Conservation (phyloP, 2,888 invertebrate genomes). For the Dolomedes plantarius region DNA sequence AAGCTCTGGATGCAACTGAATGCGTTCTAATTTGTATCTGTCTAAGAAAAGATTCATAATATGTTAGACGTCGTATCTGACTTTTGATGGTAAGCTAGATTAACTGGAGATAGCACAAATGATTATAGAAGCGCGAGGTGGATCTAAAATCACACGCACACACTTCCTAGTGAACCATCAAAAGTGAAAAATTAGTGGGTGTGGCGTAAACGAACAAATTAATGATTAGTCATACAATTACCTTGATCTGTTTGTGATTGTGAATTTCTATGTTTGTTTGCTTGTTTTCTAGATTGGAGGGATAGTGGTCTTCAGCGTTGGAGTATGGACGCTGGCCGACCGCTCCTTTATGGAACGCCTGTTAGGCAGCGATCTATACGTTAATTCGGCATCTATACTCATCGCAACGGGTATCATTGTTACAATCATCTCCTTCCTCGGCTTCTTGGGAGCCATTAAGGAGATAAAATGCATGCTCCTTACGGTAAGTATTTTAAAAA, state of each 20-base stretch:
- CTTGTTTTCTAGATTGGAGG: slow-evolving; percentile 83
- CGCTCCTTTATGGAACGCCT: slow-evolving; percentile 89
- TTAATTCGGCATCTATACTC: slow-evolving; percentile 89
- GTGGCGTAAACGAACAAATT: not conserved
- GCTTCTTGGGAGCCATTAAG: slow-evolving; percentile 93
- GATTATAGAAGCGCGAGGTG: no score
- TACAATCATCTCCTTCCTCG: slow-evolving; percentile 89
- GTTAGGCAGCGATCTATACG: slow-evolving; percentile 90
- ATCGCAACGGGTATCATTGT: slow-evolving; percentile 89
- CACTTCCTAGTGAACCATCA: not conserved
- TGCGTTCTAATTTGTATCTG: no score
- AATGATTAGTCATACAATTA: not conserved
- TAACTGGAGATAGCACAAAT: no score
- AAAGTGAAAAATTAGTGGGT: not conserved
- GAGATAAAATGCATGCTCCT: slow-evolving; percentile 95
- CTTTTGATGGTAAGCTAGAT: no score
- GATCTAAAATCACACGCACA: no score
- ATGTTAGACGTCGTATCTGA: no score
- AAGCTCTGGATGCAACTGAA: no score
- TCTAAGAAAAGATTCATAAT: no score
- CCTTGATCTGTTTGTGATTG: not conserved
- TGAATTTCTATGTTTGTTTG: not conserved
- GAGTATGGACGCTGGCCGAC: slow-evolving; percentile 90
- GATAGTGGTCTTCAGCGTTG: slow-evolving; percentile 84
- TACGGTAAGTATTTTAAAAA: slow-evolving; percentile 78